These are phyloP conservation scores for Athalia circularis DNA, from an alignment of 2,888 invertebrate genomes.

Conservation along the genomic window DNA sequence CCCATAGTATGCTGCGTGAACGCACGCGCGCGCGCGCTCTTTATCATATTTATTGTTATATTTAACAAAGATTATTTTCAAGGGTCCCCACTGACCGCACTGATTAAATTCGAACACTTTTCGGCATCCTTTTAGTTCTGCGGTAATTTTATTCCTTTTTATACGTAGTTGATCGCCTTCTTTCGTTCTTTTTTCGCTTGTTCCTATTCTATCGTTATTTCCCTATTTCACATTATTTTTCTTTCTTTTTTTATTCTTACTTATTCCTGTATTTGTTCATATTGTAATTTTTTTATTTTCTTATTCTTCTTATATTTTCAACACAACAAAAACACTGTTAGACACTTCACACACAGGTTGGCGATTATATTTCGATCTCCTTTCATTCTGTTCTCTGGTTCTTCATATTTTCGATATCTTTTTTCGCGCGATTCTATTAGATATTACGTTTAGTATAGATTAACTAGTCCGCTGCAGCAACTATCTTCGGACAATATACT, in stretches of 20 bases:
- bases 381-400: no score
- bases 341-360: neutral
- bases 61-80: constrained; percentile 20
- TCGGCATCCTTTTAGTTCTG: constrained; percentile 55
- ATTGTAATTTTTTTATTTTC: neutral
- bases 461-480: no score
- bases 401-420: no score
- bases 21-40: constrained; percentile 6
- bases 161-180: constrained; percentile 42
- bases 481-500: no score
- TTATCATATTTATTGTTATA: constrained; percentile 17
- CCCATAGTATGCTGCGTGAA: constrained; percentile 29
- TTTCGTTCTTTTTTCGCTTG: constrained; percentile 13
- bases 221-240: neutral
- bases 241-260: neutral
- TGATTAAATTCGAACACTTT: constrained; percentile 56
- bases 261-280: neutral
- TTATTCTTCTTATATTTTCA: neutral
- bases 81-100: constrained; percentile 27
- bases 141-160: constrained; percentile 45
- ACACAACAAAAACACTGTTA: constrained; percentile 1
- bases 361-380: no score
- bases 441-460: no score
- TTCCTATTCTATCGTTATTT: neutral
- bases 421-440: no score